Conservation (phyloP, 2,113 vertebrate genomes). For the Eleginops maclovinus region DNA sequence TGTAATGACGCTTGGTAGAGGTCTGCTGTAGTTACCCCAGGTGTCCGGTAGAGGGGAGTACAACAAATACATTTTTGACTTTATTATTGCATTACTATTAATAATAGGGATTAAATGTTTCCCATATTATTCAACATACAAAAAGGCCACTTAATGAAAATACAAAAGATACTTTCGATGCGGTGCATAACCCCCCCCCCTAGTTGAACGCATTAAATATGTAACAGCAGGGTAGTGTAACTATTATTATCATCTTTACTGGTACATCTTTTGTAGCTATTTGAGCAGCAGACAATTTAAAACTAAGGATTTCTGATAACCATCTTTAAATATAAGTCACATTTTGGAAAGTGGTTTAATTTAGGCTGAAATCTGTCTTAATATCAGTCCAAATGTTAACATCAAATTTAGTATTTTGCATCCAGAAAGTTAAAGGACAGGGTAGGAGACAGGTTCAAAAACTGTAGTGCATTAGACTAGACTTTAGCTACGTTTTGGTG, state of each 20-base stretch:
- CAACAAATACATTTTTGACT: neutral
- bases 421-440: no score
- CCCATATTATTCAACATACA: neutral
- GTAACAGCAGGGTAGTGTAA: neutral
- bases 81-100: no score
- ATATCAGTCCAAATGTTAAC: no score
- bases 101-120: neutral
- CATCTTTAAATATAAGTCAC: neutral
- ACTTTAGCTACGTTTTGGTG: no score
- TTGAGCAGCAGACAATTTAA: neutral
- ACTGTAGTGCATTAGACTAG: no score
- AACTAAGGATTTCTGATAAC: neutral
- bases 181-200: neutral
- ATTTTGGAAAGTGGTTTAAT: neutral
- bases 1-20: neutral
- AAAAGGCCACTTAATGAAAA: neutral
- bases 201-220: neutral
- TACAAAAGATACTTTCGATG: neutral
- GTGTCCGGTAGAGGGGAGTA: constrained; percentile 46
- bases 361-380: neutral
- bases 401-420: no score
- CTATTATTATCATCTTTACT: constrained; percentile 3
- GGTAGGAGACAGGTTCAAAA: no score
- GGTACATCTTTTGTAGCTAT: neutral
- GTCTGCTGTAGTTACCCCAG: neutral